These are phyloP conservation scores for Acanthochromis polyacanthus DNA, from an alignment of 2,113 vertebrate genomes.

Conservation along the genomic window DNA sequence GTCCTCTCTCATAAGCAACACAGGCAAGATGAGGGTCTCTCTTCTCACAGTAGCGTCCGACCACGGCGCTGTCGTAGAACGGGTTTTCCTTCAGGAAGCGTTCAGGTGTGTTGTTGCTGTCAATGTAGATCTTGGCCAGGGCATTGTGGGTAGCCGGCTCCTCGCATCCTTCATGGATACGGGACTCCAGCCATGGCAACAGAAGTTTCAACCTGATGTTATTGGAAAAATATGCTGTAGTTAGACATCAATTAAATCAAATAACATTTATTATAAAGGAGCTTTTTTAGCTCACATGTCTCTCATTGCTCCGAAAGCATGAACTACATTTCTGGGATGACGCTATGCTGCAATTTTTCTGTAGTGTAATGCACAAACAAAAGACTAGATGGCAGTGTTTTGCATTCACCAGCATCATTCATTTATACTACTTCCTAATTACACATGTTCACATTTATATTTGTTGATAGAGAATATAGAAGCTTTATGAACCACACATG, in stretches of 20 bases:
- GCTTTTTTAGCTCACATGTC: background rate
- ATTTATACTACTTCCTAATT: background rate
- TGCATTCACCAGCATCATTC: background rate
- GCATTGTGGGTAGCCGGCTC: slow-evolving; percentile 94
- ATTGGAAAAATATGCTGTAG: background rate
- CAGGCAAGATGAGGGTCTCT: slow-evolving; percentile 93
- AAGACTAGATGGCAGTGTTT: slow-evolving; percentile 46
- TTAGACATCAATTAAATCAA: background rate
- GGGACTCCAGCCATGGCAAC: slow-evolving; percentile 92
- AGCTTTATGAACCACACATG: too few species aligned
- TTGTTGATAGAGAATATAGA: background rate
- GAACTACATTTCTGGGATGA: background rate
- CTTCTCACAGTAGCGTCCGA: slow-evolving; percentile 93
- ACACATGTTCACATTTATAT: background rate
- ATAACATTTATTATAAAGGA: background rate
- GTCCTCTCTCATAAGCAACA: slow-evolving; percentile 92
- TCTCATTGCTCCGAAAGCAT: background rate
- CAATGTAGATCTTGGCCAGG: slow-evolving; percentile 94
- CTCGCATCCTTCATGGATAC: slow-evolving; percentile 92
- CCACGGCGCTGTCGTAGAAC: slow-evolving; percentile 91
- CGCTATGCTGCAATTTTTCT: background rate
- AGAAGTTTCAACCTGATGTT: slow-evolving; percentile 89
- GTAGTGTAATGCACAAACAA: background rate
- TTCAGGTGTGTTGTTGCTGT: slow-evolving; percentile 93
- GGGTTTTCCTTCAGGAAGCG: slow-evolving; percentile 92